Conservation (phyloP, 2,888 invertebrate genomes). For the Harpalus rubripes region DNA sequence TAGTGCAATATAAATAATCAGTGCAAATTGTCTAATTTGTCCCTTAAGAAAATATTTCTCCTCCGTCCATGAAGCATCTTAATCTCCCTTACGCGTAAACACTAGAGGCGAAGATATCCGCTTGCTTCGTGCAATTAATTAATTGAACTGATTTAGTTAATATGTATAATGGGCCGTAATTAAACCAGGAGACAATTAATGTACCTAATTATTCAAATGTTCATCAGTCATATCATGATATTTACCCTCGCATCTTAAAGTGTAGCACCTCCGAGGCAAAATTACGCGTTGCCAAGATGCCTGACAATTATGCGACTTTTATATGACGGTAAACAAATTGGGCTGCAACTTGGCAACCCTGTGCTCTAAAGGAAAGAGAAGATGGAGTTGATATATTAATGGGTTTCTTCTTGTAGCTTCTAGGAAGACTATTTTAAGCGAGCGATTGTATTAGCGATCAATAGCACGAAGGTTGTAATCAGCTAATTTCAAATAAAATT, state of each 20-base stretch:
- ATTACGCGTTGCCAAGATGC: too few species aligned
- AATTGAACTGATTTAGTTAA: conserved; percentile 65
- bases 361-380: neutral
- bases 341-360: conserved; percentile 24
- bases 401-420: conserved; percentile 33
- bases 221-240: conserved; percentile 66
- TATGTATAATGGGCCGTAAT: conserved; percentile 64
- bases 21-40: neutral
- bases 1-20: neutral
- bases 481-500: neutral
- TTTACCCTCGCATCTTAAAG: conserved; percentile 26
- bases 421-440: conserved; percentile 36
- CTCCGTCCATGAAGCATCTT: neutral
- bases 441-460: neutral
- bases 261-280: neutral
- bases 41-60: neutral
- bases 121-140: conserved; percentile 54
- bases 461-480: neutral
- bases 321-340: conserved; percentile 61
- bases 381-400: conserved; percentile 23
- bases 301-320: conserved; percentile 65
- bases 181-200: conserved; percentile 64
- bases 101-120: conserved; percentile 11
- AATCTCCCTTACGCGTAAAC: neutral
- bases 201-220: conserved; percentile 65